phyloP scores from a whole-genome alignment of 2,888 invertebrate species.

The Drosophila cracens region DNA sequence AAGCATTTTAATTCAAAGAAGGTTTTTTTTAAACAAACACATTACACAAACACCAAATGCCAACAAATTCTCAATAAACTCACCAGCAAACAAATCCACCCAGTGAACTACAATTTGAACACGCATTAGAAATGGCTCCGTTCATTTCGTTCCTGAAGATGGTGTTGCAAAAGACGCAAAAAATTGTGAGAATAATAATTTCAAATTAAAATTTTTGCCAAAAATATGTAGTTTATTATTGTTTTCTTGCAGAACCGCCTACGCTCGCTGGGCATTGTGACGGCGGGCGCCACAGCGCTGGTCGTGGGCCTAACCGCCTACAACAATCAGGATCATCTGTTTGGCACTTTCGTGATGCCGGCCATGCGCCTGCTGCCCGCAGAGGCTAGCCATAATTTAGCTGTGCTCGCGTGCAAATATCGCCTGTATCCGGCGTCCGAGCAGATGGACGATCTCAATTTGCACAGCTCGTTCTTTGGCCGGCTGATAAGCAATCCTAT shows the following conservation, averaged over 20 bases:
- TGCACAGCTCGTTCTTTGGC: conserved; percentile 90
- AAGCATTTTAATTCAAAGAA: background rate
- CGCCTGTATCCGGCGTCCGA: conserved; percentile 68
- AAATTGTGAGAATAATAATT: conserved; percentile 36
- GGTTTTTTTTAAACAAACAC: background rate
- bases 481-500: conserved; percentile 93
- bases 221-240: background rate
- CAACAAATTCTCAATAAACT: background rate
- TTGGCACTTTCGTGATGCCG: conserved; percentile 69
- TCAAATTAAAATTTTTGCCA: background rate
- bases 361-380: conserved; percentile 87
- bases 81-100: background rate
- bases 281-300: conserved; percentile 57
- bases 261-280: conserved; percentile 63
- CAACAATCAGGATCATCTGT: conserved; percentile 41
- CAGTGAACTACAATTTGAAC: conserved; percentile 1
- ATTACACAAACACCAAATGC: background rate
- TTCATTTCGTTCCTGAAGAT: conserved; percentile 21
- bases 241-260: conserved; percentile 44
- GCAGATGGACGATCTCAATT: conserved; percentile 57
- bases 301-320: conserved; percentile 50
- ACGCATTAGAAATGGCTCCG: conserved; percentile 2
- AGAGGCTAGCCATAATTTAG: conserved; percentile 93
- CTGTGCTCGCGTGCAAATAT: conserved; percentile 91
- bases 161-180: conserved; percentile 39